Conservation (phyloP, 2,888 invertebrate species). For the Junonia oenone region DNA sequence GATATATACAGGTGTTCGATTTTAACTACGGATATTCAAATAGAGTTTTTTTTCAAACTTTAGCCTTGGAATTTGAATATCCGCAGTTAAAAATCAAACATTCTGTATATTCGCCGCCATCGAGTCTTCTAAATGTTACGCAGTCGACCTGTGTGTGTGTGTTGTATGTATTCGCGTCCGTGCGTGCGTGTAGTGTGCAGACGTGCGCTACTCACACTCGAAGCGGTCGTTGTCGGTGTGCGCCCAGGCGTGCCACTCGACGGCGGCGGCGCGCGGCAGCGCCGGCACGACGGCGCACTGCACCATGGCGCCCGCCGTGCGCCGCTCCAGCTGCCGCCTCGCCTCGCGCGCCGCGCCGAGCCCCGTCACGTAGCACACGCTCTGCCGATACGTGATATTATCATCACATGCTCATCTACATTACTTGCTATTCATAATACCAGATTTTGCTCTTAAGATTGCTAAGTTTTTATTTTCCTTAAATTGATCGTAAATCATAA, state of each 20-base stretch:
- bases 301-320: conserved; percentile 91
- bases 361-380: conserved; percentile 92
- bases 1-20: too few relatives aligned
- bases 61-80: too few relatives aligned
- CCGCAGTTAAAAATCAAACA: too few relatives aligned
- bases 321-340: conserved; percentile 88
- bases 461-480: too few relatives aligned
- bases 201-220: conserved; percentile 82
- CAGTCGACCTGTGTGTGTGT: background rate
- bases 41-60: too few relatives aligned
- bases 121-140: too few relatives aligned
- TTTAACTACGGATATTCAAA: too few relatives aligned
- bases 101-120: too few relatives aligned
- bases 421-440: too few relatives aligned
- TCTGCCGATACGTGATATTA: conserved; percentile 57
- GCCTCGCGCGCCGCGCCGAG: conserved; percentile 86
- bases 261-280: conserved; percentile 87
- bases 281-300: conserved; percentile 91
- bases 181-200: background rate
- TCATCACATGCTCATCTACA: too few relatives aligned
- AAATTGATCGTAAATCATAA: too few relatives aligned
- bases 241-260: conserved; percentile 97
- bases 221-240: conserved; percentile 92
- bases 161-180: background rate
- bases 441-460: too few relatives aligned